A percentile compares a stretch with the other conserved stretches of the same genome.
These are phyloP conservation scores for Coelogynopora nodosa DNA, from an alignment of 2,888 invertebrate species.

Conservation along the genomic window DNA sequence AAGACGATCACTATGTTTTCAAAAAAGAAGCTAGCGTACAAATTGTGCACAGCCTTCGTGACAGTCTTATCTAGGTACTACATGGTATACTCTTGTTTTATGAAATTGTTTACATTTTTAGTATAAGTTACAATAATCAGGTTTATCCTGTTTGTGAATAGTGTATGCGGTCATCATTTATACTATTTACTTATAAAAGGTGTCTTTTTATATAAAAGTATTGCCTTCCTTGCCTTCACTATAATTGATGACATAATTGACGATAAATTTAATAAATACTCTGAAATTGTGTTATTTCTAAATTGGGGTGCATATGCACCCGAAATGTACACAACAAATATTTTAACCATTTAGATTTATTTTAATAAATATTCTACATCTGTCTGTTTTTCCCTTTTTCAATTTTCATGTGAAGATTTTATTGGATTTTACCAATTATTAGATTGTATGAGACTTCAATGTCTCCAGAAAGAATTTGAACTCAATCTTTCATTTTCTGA, in stretches of 20 bases:
- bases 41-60: slow-evolving; percentile 18
- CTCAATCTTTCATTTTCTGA: too few species aligned
- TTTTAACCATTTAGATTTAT: too few species aligned
- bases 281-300: slow-evolving; percentile 23
- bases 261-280: slow-evolving; percentile 25
- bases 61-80: slow-evolving; percentile 12
- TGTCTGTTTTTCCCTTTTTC: too few species aligned
- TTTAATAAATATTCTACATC: too few species aligned
- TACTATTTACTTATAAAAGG: slow-evolving; percentile 6
- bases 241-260: too few species aligned
- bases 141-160: slow-evolving; percentile 15
- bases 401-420: too few species aligned
- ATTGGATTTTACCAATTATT: too few species aligned
- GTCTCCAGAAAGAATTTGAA: too few species aligned
- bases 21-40: slow-evolving; percentile 27
- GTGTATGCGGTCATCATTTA: not conserved
- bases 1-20: slow-evolving; percentile 20
- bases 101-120: slow-evolving; percentile 16
- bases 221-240: too few species aligned
- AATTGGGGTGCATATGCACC: slow-evolving; percentile 22
- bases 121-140: slow-evolving; percentile 9
- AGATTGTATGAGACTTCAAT: too few species aligned
- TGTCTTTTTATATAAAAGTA: not conserved
- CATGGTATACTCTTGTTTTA: slow-evolving; percentile 1
- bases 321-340: slow-evolving; percentile 9